These are phyloP conservation scores for Seira ritae DNA, from an alignment of 2,888 invertebrate species.

Conservation along the genomic window DNA sequence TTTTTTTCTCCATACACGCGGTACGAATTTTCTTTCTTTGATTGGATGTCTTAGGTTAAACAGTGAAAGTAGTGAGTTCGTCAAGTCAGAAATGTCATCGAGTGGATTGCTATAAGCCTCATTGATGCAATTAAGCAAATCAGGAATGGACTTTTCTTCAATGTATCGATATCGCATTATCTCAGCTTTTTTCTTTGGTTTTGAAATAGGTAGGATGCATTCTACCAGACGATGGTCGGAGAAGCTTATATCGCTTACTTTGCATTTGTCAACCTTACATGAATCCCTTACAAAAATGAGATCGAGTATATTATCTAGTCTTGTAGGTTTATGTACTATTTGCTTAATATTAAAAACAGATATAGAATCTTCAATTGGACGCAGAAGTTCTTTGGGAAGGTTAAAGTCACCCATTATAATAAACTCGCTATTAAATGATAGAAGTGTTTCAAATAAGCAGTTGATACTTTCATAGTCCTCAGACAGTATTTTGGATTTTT, in stretches of 20 bases:
- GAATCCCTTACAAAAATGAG: background rate
- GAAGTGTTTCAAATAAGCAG: background rate
- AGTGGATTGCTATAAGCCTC: no score
- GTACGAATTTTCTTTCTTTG: background rate
- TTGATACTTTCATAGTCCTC: no score
- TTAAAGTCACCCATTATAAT: constrained; percentile 14
- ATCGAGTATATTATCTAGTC: background rate
- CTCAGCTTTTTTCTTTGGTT: background rate
- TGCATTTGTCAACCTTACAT: background rate
- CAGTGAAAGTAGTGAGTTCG: no score
- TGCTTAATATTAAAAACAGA: background rate
- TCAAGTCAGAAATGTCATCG: no score
- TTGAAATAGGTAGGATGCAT: background rate
- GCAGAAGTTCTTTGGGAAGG: background rate
- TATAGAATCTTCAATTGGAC: background rate
- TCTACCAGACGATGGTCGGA: constrained; percentile 2
- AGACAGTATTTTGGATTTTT: no score
- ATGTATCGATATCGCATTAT: background rate
- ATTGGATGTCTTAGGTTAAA: background rate
- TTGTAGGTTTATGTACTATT: background rate
- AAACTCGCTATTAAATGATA: background rate
- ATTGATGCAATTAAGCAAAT: background rate
- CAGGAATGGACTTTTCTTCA: background rate
- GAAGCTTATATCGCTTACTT: background rate
- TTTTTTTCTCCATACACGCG: background rate